Evolutionary conservation across 2,888 invertebrate species (phyloP), one percentile per base, ranked within the genome.

Genomic region (Harmothoe impar): DNA sequence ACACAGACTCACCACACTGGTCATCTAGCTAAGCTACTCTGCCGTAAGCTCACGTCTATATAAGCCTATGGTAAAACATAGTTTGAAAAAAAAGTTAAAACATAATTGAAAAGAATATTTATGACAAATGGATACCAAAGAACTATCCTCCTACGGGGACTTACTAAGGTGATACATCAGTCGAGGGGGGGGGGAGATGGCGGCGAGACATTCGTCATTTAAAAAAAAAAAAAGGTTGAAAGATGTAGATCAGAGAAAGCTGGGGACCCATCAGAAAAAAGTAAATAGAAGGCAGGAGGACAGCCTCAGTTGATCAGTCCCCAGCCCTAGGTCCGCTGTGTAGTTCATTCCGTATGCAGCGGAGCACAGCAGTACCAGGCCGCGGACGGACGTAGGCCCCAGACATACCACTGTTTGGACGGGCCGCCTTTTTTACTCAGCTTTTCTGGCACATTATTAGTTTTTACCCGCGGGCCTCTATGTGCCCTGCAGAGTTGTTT

Each of bases 351-450:
- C 31, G 17, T 29, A 72, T 72, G 20, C 31, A 25, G 72, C 31
- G 72, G 25, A 72, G 72, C 72, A 29, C 72, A 29, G 3, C 72
- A 72, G 72, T 72, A 29, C 72, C 72, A 72, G 72, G 25, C 72
- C 3, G 25, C n/a, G 15, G 12, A 29, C 29, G 29, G 25, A 72
- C 72, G 31, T 25, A 5, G 72, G 29, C n/a, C 29, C 72, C 72
- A 25, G 25, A 72, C 25, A 72, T 25, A 72, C 25, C 31, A 15
- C 72, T 72, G 29, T 72, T 72, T 72, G 72, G 20, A 72, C 5
- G 29, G 25, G 29, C 31, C 1, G 25, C 72, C 29, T 72, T 72
- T 68, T 72, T 72, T 72, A 72, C 15, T 29, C 25, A n/a, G n/a
- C 62, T 72, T 72, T n/a, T n/a, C 62, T 20, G n/a, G 23, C 72